Evolutionary conservation across 2,113 vertebrate species (phyloP).

Genomic region (Glareola pratincola): DNA sequence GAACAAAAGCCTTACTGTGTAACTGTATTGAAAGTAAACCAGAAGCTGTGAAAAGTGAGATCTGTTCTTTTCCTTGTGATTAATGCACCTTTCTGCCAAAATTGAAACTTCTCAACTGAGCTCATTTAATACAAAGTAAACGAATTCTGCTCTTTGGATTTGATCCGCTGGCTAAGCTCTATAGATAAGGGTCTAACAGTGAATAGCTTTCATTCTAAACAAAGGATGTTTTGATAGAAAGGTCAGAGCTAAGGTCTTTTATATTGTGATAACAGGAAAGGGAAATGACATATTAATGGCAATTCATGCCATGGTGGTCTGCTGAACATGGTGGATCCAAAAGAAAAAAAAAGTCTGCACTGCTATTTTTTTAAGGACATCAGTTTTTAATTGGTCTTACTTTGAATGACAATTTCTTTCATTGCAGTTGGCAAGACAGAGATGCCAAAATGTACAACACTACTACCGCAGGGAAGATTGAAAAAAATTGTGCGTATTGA

Average conservation of each 20-base stretch:
- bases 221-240: conserved; percentile 90
- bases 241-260: conserved; percentile 79
- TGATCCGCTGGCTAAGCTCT: conserved; percentile 79
- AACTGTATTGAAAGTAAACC: conserved; percentile 80
- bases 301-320: conserved; percentile 77
- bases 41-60: conserved; percentile 85
- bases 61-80: conserved; percentile 83
- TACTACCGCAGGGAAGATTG: neutral
- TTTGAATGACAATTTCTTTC: conserved; percentile 49
- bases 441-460: neutral
- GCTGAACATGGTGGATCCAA: conserved; percentile 56
- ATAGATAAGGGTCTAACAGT: conserved; percentile 81
- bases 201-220: conserved; percentile 82
- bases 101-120: conserved; percentile 82
- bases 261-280: conserved; percentile 85
- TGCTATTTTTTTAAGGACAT: conserved; percentile 18
- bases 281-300: conserved; percentile 87
- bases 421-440: neutral
- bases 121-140: conserved; percentile 87
- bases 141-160: conserved; percentile 82
- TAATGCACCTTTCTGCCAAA: conserved; percentile 87
- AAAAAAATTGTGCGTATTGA: neutral
- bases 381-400: conserved; percentile 39
- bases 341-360: neutral
- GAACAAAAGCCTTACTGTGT: conserved; percentile 84